These are phyloP conservation scores for Mnemiopsis leidyi DNA, from an alignment of 37 sponge, comb jelly and placozoan genomes.

Conservation along the genomic window DNA sequence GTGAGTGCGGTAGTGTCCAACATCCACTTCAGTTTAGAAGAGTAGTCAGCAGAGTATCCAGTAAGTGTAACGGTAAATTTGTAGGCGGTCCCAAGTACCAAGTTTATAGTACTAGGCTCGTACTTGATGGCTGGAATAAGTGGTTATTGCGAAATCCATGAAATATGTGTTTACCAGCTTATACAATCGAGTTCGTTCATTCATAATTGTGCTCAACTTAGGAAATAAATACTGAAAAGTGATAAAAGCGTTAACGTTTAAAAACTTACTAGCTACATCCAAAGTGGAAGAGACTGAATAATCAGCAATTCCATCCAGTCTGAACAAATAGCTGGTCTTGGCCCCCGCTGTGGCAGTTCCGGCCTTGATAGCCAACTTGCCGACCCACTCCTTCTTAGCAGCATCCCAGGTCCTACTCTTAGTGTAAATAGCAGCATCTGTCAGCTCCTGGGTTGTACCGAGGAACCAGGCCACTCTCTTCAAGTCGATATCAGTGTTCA, in stretches of 20 bases:
- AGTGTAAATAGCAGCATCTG: background rate
- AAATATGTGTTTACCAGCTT: too few species aligned
- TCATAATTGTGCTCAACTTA: too few species aligned
- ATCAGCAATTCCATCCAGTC: background rate
- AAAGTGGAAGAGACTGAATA: background rate
- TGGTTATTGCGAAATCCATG: too few species aligned
- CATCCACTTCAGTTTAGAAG: background rate
- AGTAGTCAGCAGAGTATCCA: conserved; percentile 19
- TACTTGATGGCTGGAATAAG: background rate
- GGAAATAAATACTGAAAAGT: too few species aligned
- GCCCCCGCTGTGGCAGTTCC: background rate
- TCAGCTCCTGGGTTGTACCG: background rate
- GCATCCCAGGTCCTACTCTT: background rate
- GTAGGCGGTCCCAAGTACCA: background rate
- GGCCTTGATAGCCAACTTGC: background rate
- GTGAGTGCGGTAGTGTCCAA: background rate
- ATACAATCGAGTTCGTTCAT: too few species aligned
- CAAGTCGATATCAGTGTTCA: background rate
- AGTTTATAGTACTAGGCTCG: background rate
- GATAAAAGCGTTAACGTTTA: too few species aligned
- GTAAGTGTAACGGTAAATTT: background rate
- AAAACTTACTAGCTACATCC: background rate
- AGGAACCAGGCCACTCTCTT: background rate
- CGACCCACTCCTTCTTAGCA: background rate
- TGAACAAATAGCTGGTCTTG: background rate